Evolutionary conservation across 2,888 invertebrate species (phyloP).

Genomic region (Odiellus spinosus): DNA sequence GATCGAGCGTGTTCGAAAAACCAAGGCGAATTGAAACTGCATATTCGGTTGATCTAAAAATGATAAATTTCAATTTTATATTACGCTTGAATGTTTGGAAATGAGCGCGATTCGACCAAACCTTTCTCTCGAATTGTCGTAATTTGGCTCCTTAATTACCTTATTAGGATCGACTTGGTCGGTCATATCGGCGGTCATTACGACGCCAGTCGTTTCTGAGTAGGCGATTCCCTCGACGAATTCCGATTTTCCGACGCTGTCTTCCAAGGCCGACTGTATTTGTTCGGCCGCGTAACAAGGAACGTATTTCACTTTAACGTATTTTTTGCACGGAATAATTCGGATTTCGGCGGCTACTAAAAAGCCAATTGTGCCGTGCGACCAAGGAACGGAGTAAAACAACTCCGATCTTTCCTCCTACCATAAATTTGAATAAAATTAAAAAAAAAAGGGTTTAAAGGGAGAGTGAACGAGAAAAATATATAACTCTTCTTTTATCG

Average conservation of each 20-base stretch:
- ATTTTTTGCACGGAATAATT: constrained; percentile 52
- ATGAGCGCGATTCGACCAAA: background rate
- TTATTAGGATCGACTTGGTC: constrained; percentile 43
- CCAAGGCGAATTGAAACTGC: constrained; percentile 65
- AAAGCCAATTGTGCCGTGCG: constrained; percentile 67
- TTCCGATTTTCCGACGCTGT: constrained; percentile 28
- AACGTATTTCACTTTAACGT: constrained; percentile 31
- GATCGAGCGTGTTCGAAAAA: constrained; percentile 59
- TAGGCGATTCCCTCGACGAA: constrained; percentile 60
- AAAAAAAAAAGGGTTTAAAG: too few relatives aligned
- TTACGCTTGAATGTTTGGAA: background rate
- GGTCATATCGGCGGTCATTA: constrained; percentile 58
- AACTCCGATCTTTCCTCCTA: constrained; percentile 53
- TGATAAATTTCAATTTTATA: constrained; percentile 5
- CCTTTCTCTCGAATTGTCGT: too few relatives aligned
- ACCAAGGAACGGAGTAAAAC: constrained; percentile 66
- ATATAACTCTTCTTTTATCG: too few relatives aligned
- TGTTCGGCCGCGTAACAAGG: constrained; percentile 25
- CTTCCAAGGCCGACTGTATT: too few relatives aligned
- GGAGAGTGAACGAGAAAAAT: too few relatives aligned
- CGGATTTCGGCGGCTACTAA: constrained; percentile 56
- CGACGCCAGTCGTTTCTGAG: constrained; percentile 46
- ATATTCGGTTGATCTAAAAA: constrained; percentile 50
- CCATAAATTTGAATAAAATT: constrained; percentile 6
- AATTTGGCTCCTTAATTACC: constrained; percentile 30